Evolutionary conservation across 2,888 invertebrate species (phyloP).

Genomic region (Parelbella ahira): DNA sequence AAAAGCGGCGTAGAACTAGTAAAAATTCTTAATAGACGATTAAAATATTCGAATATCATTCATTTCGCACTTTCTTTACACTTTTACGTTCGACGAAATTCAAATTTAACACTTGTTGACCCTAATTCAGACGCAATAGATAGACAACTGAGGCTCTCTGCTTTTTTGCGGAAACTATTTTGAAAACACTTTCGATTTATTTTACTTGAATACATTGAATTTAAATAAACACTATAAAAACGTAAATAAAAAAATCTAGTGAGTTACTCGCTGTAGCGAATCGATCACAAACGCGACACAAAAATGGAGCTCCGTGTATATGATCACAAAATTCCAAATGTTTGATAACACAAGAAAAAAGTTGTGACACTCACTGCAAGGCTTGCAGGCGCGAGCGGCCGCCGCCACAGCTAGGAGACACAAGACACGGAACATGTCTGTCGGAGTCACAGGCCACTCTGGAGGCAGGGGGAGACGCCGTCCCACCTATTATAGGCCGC

Average conservation of each 20-base stretch:
- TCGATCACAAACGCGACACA: constrained; percentile 27
- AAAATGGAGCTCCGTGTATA: constrained; percentile 10
- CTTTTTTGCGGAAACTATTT: background rate
- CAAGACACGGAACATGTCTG: constrained; percentile 73
- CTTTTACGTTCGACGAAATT: constrained; percentile 22
- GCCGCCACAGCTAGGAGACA: constrained; percentile 57
- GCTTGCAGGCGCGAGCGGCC: constrained; percentile 61
- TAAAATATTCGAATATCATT: constrained; percentile 17
- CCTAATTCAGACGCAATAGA: constrained; percentile 7
- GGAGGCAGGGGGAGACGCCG: constrained; percentile 72
- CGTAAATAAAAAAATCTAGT: too few species aligned
- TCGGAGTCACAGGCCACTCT: constrained; percentile 64
- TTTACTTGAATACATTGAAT: background rate
- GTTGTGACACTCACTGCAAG: constrained; percentile 69
- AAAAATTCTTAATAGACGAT: background rate
- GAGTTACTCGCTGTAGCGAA: background rate
- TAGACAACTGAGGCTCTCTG: background rate
- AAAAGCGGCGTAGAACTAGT: too few species aligned
- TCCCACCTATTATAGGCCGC: constrained; percentile 78
- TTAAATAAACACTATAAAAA: background rate
- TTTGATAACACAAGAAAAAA: constrained; percentile 13
- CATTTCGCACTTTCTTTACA: constrained; percentile 23
- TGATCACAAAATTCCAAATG: constrained; percentile 18
- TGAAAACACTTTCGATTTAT: constrained; percentile 5
- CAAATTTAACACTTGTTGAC: constrained; percentile 12